phyloP scores from a whole-genome alignment of 2,888 invertebrate genomes.

The Limnephilus marmoratus region DNA sequence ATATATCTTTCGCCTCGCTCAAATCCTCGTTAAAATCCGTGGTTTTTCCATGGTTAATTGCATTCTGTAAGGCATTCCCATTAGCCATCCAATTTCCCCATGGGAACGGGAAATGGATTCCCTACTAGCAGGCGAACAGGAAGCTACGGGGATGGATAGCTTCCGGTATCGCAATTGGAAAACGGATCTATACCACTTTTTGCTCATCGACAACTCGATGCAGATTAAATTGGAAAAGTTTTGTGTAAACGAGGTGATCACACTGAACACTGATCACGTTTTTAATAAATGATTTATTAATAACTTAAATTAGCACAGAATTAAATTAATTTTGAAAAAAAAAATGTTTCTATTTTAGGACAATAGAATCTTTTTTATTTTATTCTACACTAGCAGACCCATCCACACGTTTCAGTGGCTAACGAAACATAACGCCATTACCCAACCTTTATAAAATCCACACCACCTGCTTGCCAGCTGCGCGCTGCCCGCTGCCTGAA shows the following conservation, averaged over 20 bases:
- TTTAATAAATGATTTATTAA: too few species aligned
- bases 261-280: neutral
- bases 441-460: too few species aligned
- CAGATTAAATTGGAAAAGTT: neutral
- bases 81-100: neutral
- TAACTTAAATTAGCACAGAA: too few species aligned
- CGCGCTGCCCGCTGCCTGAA: too few species aligned
- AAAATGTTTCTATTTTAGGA: too few species aligned
- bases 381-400: too few species aligned
- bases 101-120: neutral
- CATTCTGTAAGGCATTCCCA: neutral
- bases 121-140: neutral
- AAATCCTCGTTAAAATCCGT: neutral
- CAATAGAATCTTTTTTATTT: too few species aligned
- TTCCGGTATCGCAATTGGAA: conserved; percentile 2
- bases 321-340: too few species aligned
- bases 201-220: neutral
- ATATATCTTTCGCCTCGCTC: neutral
- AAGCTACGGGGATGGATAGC: neutral
- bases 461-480: too few species aligned
- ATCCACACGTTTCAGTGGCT: too few species aligned
- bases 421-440: too few species aligned
- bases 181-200: neutral
- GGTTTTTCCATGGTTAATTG: neutral
- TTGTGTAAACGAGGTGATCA: neutral